Conservation (phyloP, 2,888 invertebrate species). For the Cataglyphis cursor region DNA sequence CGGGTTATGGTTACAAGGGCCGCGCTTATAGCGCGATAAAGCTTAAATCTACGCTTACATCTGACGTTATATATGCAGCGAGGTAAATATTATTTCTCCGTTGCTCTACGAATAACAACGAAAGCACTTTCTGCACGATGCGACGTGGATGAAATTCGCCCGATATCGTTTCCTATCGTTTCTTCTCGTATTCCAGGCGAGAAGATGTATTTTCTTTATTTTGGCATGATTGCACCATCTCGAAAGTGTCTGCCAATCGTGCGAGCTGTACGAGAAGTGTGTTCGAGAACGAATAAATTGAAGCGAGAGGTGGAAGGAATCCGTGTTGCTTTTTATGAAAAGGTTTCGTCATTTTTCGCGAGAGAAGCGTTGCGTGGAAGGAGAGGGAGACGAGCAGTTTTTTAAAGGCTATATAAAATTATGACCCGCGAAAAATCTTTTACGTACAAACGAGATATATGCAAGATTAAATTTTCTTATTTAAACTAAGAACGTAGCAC, state of each 20-base stretch:
- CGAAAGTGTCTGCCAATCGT: conserved; percentile 38
- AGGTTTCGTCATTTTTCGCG: not conserved
- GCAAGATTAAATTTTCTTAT: conserved; percentile 30
- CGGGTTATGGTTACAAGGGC: conserved; percentile 1
- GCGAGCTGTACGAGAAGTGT: not conserved
- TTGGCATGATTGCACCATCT: conserved; percentile 5
- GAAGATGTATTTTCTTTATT: conserved; percentile 21
- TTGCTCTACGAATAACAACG: conserved; percentile 26
- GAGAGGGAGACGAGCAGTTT: not conserved
- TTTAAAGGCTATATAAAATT: conserved; percentile 25
- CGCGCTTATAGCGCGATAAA: conserved; percentile 27
- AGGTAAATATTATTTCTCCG: conserved; percentile 41
- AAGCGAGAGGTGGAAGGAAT: not conserved
- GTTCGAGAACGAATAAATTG: conserved; percentile 40
- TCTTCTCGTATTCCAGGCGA: not conserved
- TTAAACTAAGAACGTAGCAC: conserved; percentile 27
- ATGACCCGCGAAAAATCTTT: conserved; percentile 31
- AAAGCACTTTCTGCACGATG: conserved; percentile 29
- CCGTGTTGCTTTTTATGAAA: conserved; percentile 28
- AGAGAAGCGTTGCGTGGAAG: no score
- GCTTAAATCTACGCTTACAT: conserved; percentile 44
- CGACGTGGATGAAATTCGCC: not conserved
- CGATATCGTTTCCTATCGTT: conserved; percentile 34
- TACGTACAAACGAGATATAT: not conserved
- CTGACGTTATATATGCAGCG: conserved; percentile 26